Evolutionary conservation across 1,140 invertebrate genomes (phyloP).

Genomic region (Spodoptera litura): DNA sequence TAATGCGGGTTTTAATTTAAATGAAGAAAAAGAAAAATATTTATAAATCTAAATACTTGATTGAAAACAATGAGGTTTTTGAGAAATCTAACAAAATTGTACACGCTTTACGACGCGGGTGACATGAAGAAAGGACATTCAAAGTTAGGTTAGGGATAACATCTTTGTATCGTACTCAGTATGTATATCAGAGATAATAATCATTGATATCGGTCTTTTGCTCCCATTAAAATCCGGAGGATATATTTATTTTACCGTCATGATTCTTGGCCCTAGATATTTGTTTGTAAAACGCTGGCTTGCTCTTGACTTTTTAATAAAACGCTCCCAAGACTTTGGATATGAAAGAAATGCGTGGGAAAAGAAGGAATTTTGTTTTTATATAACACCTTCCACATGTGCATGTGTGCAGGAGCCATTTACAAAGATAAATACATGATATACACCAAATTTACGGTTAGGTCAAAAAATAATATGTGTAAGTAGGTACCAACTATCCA

Average conservation of each 20-base stretch:
- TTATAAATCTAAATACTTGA: not conserved
- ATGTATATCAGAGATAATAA: not conserved
- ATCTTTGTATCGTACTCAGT: not conserved
- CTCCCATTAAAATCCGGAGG: not conserved
- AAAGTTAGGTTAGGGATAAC: not conserved
- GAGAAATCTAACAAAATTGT: not conserved
- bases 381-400: no score
- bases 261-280: not conserved
- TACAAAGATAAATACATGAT: no score
- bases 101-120: not conserved
- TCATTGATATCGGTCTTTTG: not conserved
- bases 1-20: no score
- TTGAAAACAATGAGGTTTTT: not conserved
- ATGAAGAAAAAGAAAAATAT: no score
- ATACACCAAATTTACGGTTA: no score
- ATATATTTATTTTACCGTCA: not conserved
- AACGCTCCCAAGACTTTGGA: not conserved
- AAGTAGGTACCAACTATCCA: no score
- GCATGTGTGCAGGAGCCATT: no score
- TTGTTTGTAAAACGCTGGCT: not conserved
- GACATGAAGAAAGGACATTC: not conserved
- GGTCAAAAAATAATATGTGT: no score
- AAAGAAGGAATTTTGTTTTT: no score
- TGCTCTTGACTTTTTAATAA: not conserved
- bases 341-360: no score